These are phyloP conservation scores for Rhopalosiphum padi DNA, from an alignment of 1,140 invertebrate genomes.

Conservation along the genomic window DNA sequence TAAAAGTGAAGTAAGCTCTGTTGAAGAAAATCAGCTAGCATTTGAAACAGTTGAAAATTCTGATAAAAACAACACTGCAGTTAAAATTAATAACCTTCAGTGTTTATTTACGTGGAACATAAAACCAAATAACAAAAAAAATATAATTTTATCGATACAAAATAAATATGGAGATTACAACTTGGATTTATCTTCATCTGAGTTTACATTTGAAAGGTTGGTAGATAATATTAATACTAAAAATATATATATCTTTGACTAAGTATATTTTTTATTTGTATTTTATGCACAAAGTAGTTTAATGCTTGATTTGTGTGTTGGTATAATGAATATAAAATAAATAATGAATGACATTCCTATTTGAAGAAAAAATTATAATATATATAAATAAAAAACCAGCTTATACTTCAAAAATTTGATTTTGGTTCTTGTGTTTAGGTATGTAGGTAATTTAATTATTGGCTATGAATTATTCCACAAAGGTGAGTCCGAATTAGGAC, in stretches of 20 bases:
- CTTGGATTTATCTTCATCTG: neutral
- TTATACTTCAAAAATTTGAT: neutral
- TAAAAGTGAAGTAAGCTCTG: neutral
- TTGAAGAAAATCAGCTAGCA: neutral
- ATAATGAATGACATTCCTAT: neutral
- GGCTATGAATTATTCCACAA: constrained; percentile 41
- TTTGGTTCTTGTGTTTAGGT: constrained; percentile 25
- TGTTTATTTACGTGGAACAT: constrained; percentile 49
- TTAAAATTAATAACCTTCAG: constrained; percentile 13
- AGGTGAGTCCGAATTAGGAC: neutral
- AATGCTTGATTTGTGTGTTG: neutral
- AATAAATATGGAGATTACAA: constrained; percentile 38
- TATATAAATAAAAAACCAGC: neutral
- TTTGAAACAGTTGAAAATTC: neutral
- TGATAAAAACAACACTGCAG: neutral
- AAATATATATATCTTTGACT: neutral
- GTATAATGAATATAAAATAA: neutral
- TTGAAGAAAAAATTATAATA: neutral
- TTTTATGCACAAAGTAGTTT: neutral
- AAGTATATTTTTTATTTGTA: neutral
- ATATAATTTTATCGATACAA: neutral
- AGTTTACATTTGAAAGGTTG: constrained; percentile 43
- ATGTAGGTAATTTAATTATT: constrained; percentile 51
- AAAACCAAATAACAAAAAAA: neutral
- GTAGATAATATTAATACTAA: neutral